These are phyloP conservation scores for Benitochromis conjunctus DNA, from an alignment of 2,113 vertebrate species.

Conservation along the genomic window DNA sequence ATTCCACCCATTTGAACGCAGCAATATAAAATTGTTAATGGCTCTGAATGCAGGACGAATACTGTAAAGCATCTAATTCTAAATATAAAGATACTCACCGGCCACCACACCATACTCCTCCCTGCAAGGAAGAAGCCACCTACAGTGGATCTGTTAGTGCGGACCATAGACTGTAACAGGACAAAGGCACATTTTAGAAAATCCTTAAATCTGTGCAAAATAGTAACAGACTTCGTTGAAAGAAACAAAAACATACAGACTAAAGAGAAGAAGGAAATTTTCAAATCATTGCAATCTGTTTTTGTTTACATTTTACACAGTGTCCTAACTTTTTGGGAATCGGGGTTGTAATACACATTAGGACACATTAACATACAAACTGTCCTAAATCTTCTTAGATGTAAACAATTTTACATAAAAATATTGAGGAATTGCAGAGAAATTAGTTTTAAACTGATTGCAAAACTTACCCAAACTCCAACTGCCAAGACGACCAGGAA, in stretches of 20 bases:
- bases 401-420: not conserved
- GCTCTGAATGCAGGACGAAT: not conserved
- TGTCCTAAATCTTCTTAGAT: not conserved
- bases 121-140: conserved; percentile 93
- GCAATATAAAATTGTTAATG: not conserved
- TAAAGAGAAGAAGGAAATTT: not conserved
- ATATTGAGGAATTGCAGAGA: conserved; percentile 13
- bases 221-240: not conserved
- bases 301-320: not conserved
- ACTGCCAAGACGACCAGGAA: conserved; percentile 89
- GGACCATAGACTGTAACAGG: conserved; percentile 83
- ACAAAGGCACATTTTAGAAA: not conserved
- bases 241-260: not conserved
- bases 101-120: conserved; percentile 91
- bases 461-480: conserved; percentile 87
- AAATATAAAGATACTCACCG: conserved; percentile 75
- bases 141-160: conserved; percentile 84
- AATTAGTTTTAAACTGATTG: not conserved
- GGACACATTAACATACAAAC: not conserved
- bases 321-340: not conserved
- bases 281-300: not conserved
- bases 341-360: not conserved
- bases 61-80: not conserved
- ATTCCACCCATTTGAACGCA: not conserved
- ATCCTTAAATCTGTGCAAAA: not conserved